Base-by-base conservation (phyloP, 2,113 vertebrate genomes). In the Amphiprion percula region DNA sequence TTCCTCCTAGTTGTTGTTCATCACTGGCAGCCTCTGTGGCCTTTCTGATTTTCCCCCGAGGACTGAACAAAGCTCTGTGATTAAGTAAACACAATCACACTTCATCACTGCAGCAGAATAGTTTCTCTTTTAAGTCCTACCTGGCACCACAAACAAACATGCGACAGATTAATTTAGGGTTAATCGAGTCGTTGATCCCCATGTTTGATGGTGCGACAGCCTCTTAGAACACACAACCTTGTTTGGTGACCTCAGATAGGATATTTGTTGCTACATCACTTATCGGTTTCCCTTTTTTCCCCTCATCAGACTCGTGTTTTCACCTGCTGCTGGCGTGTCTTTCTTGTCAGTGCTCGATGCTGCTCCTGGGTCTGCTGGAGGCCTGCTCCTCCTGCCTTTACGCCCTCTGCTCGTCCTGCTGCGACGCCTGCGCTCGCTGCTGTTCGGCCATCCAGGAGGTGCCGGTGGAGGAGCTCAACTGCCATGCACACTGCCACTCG, bases 401-500 rank as follows among this genome's bases (percentile, higher is more conserved):
- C 71, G 56, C 85, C 0, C 47, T 90, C 69, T 94, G 87, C 81
- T 61, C 88, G 67, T 70, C 90, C 91, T 93, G 94, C 94, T 93
- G 92, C 65, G 74, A 17, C 63, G 84, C 88, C 83, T 93, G 93
- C 75, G 80, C 83, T 47, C 70, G 77, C 87, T 94, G 92, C 90
- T 87, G 86, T 3, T 1, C 91, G 66, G 80, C 80, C 41, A 7
- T 7, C 0, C 73, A 65, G 86, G 71, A 93, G 70, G 77, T 53
- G n/a, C 90, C 93, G 0, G 46, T 92, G 83, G 92, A 91, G 92
- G 92, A 94, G 86, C 81, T 93, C 77, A 80, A 78, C 92, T 91
- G 89, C 88, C 82, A 83, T 93, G 87, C 94, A 81, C 93, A 96
- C 92, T 93, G 93, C 41, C 73, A 85, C 86, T 92, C 91, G 70